These are phyloP conservation scores for Agraylea sexmaculata DNA, from an alignment of 1,140 invertebrate genomes.

Conservation along the genomic window DNA sequence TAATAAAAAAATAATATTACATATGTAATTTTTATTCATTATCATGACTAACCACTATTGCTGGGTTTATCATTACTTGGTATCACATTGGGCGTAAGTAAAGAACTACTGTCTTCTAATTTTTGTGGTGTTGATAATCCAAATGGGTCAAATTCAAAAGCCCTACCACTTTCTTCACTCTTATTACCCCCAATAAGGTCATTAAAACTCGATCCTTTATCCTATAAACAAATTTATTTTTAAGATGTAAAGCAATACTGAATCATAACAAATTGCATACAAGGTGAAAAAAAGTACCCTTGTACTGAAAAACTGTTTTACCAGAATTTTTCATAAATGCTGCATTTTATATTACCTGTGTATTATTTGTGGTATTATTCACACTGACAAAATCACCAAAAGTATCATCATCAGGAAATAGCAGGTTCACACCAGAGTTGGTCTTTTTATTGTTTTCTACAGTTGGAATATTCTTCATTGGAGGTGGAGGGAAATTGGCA, in stretches of 20 bases:
- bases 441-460: not conserved
- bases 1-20: slow-evolving; percentile 6
- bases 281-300: not conserved
- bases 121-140: slow-evolving; percentile 15
- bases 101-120: slow-evolving; percentile 11
- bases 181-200: slow-evolving; percentile 9
- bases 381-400: slow-evolving; percentile 36
- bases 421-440: slow-evolving; percentile 13
- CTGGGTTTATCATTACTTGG: slow-evolving; percentile 6
- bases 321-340: too few relatives aligned
- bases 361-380: slow-evolving; percentile 8
- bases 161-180: not conserved
- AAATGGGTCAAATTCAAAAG: slow-evolving; percentile 18
- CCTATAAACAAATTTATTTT: slow-evolving; percentile 1
- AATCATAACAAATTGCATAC: not conserved
- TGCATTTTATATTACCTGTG: slow-evolving; percentile 3
- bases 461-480: slow-evolving; percentile 9
- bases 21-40: too few relatives aligned
- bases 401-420: slow-evolving; percentile 26
- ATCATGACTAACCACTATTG: too few relatives aligned
- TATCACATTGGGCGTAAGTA: slow-evolving; percentile 20
- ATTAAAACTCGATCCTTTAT: slow-evolving; percentile 8
- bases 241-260: slow-evolving; percentile 21
- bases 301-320: slow-evolving; percentile 22
- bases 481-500: slow-evolving; percentile 20